A percentile compares a stretch with the other conserved stretches of the same genome.
Evolutionary conservation across 2,888 invertebrate species (phyloP).

Genomic region (Philereme vetulata): DNA sequence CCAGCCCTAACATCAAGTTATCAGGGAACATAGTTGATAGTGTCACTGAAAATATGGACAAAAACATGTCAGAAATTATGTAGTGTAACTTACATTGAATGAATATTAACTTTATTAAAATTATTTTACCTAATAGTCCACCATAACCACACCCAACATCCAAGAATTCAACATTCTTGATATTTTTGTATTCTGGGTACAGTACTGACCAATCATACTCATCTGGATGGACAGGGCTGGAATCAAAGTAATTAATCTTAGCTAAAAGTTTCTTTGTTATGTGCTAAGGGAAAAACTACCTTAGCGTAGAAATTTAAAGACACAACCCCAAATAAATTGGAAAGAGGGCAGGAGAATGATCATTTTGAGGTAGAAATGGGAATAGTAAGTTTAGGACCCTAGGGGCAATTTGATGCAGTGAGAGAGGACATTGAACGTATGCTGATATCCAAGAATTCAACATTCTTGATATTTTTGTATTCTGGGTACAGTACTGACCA

Average conservation of each 20-base stretch:
- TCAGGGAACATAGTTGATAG: slow-evolving; percentile 96
- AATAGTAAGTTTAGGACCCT: too few species aligned
- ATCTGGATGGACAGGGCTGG: slow-evolving; percentile 92
- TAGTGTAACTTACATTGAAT: background rate
- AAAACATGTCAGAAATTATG: background rate
- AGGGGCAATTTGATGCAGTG: too few species aligned
- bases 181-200: slow-evolving; percentile 84
- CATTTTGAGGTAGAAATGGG: too few species aligned
- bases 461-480: slow-evolving; percentile 62
- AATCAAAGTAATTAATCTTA: slow-evolving; percentile 45
- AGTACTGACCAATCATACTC: slow-evolving; percentile 93
- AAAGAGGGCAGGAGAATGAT: too few species aligned
- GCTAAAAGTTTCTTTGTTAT: too few species aligned
- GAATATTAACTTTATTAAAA: background rate
- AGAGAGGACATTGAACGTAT: too few species aligned
- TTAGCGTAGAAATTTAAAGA: too few species aligned
- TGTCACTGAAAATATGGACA: slow-evolving; percentile 86
- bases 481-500: slow-evolving; percentile 92
- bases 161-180: slow-evolving; percentile 90
- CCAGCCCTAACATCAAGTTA: slow-evolving; percentile 95
- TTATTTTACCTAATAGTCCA: slow-evolving; percentile 89
- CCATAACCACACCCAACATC: slow-evolving; percentile 99
- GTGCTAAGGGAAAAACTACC: too few species aligned
- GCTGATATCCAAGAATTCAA: slow-evolving; percentile 92
- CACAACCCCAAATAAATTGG: too few species aligned